phyloP scores from a whole-genome alignment of 37 sponge, comb jelly and placozoan genomes.

The Halichondria panicea region DNA sequence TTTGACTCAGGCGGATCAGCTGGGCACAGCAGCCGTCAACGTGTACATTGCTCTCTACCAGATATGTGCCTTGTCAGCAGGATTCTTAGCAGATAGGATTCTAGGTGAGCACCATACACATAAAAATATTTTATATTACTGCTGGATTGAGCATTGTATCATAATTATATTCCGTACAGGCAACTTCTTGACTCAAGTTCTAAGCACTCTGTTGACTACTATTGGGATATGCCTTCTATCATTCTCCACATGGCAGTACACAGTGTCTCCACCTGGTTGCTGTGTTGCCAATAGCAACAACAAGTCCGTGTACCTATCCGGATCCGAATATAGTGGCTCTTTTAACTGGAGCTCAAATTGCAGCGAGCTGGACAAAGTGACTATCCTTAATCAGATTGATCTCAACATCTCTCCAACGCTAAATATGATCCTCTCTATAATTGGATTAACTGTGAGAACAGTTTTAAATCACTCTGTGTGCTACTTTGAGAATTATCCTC shows the following conservation, averaged over 20 bases:
- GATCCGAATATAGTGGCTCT: background rate
- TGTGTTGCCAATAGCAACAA: background rate
- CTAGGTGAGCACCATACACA: slow-evolving; percentile 33
- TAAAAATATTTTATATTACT: background rate
- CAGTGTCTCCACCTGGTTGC: slow-evolving; percentile 34
- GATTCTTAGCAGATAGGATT: slow-evolving; percentile 62
- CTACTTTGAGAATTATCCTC: no score
- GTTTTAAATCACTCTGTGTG: no score
- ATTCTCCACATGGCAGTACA: slow-evolving; percentile 70
- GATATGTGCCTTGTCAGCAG: slow-evolving; percentile 52
- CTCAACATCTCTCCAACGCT: slow-evolving; percentile 27
- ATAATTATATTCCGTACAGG: slow-evolving; percentile 37
- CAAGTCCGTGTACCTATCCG: background rate
- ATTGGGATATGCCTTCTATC: slow-evolving; percentile 22
- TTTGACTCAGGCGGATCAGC: background rate
- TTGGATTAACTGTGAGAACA: slow-evolving; percentile 41
- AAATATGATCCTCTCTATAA: slow-evolving; percentile 17
- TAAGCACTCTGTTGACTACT: slow-evolving; percentile 19
- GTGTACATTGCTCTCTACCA: slow-evolving; percentile 47
- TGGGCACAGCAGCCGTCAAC: slow-evolving; percentile 54
- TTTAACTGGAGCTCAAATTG: slow-evolving; percentile 3
- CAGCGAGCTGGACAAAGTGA: slow-evolving; percentile 13
- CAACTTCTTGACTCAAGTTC: slow-evolving; percentile 56
- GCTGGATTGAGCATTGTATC: background rate
- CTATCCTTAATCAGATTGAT: background rate